Conservation (phyloP, 2,797 vertebrate genomes). For the Lycodopsis pacificus region DNA sequence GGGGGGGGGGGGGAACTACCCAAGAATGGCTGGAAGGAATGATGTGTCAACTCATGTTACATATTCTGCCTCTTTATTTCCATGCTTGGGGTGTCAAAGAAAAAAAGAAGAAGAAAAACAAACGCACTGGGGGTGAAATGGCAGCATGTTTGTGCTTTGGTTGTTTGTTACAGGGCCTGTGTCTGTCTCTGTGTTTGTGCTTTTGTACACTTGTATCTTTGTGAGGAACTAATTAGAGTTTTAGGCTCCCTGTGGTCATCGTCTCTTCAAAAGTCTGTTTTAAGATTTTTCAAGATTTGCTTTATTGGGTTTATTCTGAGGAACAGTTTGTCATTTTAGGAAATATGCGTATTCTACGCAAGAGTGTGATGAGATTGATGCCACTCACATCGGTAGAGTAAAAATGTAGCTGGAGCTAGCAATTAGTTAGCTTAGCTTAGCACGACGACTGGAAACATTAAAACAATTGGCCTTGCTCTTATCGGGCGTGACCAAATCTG, state of each 20-base stretch:
- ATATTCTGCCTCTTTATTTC: conserved; percentile 61
- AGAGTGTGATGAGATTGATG: background rate
- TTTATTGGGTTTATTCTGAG: background rate
- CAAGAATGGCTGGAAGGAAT: conserved; percentile 61
- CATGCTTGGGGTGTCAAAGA: conserved; percentile 40
- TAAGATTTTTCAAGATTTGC: background rate
- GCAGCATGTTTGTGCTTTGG: conserved; percentile 46
- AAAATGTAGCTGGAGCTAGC: background rate
- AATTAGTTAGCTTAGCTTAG: background rate
- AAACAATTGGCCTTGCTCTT: too few relatives aligned
- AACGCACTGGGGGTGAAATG: background rate
- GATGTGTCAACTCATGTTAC: conserved; percentile 67
- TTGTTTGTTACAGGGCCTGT: conserved; percentile 29
- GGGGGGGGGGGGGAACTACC: conserved; percentile 21
- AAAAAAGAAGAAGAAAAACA: conserved; percentile 5
- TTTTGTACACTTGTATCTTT: conserved; percentile 1
- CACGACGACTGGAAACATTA: background rate
- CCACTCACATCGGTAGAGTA: background rate
- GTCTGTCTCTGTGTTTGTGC: background rate
- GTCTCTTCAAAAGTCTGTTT: background rate
- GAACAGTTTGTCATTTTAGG: background rate
- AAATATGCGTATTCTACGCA: background rate
- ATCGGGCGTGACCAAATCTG: too few relatives aligned
- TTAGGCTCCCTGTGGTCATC: background rate
- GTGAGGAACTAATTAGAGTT: background rate